These are phyloP conservation scores for Caenorhabditis panamensis DNA, from an alignment of 2,888 invertebrate species.

Conservation along the genomic window DNA sequence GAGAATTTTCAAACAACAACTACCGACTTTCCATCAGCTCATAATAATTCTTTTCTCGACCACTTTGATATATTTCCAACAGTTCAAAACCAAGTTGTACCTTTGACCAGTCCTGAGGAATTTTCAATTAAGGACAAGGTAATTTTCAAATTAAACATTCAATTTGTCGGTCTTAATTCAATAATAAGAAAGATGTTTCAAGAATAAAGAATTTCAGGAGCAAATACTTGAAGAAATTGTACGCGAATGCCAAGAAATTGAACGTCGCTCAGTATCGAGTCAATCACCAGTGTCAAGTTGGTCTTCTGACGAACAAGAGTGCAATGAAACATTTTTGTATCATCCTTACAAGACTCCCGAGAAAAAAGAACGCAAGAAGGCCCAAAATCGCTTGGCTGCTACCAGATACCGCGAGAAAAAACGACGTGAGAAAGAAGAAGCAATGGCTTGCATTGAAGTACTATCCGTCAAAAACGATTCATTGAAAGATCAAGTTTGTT, in stretches of 20 bases:
- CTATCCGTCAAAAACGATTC: conserved; percentile 44
- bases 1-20: not conserved
- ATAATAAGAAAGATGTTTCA: no score
- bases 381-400: conserved; percentile 68
- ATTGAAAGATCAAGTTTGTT: conserved; percentile 56
- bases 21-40: no score
- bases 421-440: conserved; percentile 61
- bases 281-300: conserved; percentile 51
- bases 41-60: no score
- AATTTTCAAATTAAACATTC: no score
- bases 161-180: no score
- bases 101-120: no score
- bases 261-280: conserved; percentile 67
- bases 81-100: no score
- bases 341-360: conserved; percentile 59
- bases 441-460: conserved; percentile 52
- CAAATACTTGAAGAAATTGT: conserved; percentile 78
- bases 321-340: conserved; percentile 15
- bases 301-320: conserved; percentile 62
- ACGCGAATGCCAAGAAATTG: conserved; percentile 79
- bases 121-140: no score
- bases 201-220: conserved; percentile 63
- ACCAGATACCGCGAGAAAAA: conserved; percentile 70
- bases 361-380: conserved; percentile 66
- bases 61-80: no score